Evolutionary conservation across 2,888 invertebrate species (phyloP).

Genomic region (Dryocosmus kuriphilus): DNA sequence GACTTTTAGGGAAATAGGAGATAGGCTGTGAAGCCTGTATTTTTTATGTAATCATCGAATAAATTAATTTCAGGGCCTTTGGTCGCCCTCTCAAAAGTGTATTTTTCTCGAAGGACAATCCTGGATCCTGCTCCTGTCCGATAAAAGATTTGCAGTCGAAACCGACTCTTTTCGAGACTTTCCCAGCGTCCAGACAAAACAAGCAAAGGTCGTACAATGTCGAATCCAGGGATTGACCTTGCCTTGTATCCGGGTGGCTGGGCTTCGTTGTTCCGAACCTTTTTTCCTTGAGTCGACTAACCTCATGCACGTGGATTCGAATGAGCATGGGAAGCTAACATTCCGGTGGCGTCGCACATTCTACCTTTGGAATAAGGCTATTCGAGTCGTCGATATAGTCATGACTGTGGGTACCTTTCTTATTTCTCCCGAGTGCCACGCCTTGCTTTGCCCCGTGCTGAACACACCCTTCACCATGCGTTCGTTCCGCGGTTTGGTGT

Average conservation of each 20-base stretch:
- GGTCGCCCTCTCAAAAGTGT: too few species aligned
- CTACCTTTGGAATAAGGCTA: slow-evolving; percentile 59
- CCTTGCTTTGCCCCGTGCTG: slow-evolving; percentile 68
- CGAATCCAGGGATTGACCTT: slow-evolving; percentile 32
- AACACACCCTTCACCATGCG: slow-evolving; percentile 67
- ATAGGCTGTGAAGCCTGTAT: too few species aligned
- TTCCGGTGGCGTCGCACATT: slow-evolving; percentile 68
- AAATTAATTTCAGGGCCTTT: too few species aligned
- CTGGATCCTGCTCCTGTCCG: not conserved
- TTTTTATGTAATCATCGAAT: too few species aligned
- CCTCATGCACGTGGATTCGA: slow-evolving; percentile 38
- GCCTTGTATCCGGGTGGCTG: slow-evolving; percentile 14
- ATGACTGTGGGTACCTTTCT: slow-evolving; percentile 71
- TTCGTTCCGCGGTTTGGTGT: slow-evolving; percentile 48
- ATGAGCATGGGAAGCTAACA: slow-evolving; percentile 71
- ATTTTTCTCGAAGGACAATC: not conserved
- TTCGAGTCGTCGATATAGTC: slow-evolving; percentile 63
- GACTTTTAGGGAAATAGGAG: too few species aligned
- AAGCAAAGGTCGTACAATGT: slow-evolving; percentile 44
- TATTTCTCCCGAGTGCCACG: slow-evolving; percentile 74
- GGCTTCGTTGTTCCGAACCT: not conserved
- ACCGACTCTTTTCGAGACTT: not conserved
- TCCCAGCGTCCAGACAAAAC: not conserved
- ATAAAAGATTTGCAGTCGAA: not conserved
- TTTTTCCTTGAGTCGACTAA: slow-evolving; percentile 6